Evolutionary conservation across 2,888 invertebrate species (phyloP).

Genomic region (Oxyteleia sp.): DNA sequence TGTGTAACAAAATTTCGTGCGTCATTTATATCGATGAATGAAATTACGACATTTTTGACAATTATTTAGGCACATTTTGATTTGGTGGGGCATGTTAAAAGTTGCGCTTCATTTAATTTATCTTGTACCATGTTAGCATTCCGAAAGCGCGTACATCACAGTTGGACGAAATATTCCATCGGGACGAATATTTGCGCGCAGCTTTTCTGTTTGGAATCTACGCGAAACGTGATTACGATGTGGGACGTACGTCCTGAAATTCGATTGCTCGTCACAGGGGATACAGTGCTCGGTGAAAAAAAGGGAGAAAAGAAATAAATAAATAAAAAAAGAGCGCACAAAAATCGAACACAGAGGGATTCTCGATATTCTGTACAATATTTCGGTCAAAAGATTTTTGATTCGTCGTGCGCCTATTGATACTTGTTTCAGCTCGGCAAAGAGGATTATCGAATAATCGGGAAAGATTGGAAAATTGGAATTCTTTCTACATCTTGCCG

Average conservation of each 20-base stretch:
- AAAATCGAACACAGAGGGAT: conserved; percentile 24
- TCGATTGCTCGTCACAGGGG: conserved; percentile 62
- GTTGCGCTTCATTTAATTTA: conserved; percentile 59
- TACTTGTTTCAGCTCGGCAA: conserved; percentile 24
- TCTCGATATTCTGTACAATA: conserved; percentile 12
- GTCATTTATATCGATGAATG: conserved; percentile 14
- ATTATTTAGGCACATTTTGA: conserved; percentile 27
- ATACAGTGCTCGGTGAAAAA: conserved; percentile 38
- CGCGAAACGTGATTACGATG: conserved; percentile 66
- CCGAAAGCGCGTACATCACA: conserved; percentile 44
- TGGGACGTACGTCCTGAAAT: conserved; percentile 64
- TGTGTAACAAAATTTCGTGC: conserved; percentile 5
- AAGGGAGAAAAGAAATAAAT: background rate
- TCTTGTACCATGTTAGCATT: conserved; percentile 57
- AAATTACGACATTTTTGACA: conserved; percentile 7
- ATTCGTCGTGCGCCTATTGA: conserved; percentile 18
- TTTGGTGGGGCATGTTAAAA: conserved; percentile 38
- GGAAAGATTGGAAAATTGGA: conserved; percentile 18
- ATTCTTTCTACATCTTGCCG: conserved; percentile 17
- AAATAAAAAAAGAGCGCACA: conserved; percentile 26
- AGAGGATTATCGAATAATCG: conserved; percentile 36
- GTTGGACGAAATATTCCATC: conserved; percentile 64
- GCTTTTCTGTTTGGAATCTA: conserved; percentile 70
- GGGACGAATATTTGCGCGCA: conserved; percentile 66
- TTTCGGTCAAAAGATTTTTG: conserved; percentile 46